These are phyloP conservation scores for Burhinus bistriatus DNA, from an alignment of 2,113 vertebrate genomes.

Conservation along the genomic window DNA sequence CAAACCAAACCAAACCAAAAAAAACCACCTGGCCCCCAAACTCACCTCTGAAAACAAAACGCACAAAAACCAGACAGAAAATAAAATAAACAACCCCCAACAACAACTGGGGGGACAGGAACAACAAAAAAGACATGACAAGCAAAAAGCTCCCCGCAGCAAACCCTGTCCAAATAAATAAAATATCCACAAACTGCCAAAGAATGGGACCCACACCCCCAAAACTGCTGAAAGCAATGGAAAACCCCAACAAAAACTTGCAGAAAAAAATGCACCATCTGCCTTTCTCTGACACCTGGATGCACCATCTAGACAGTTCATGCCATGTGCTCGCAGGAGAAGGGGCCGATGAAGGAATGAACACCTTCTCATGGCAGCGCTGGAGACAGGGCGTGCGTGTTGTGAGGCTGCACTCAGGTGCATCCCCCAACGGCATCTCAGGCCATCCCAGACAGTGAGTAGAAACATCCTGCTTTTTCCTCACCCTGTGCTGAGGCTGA, in stretches of 20 bases:
- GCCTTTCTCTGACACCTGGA: not conserved
- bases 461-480: not conserved
- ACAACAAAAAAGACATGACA: not conserved
- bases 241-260: not conserved
- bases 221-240: not conserved
- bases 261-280: not conserved
- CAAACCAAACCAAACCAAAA: not conserved
- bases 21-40: not conserved
- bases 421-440: not conserved
- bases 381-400: rapidly evolving
- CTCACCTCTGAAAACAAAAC: not conserved
- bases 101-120: too few relatives aligned
- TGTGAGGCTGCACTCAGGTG: rapidly evolving
- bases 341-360: not conserved
- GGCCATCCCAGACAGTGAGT: not conserved
- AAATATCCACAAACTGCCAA: not conserved
- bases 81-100: not conserved
- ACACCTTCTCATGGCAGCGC: rapidly evolving
- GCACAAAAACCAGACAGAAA: not conserved
- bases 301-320: not conserved
- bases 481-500: not conserved
- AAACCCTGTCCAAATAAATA: not conserved
- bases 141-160: not conserved
- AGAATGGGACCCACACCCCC: not conserved
- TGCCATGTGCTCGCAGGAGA: rapidly evolving